Evolutionary conservation across 2,888 invertebrate genomes (phyloP), one percentile per base, ranked within the genome.

Genomic region (Conchocele bisecta): DNA sequence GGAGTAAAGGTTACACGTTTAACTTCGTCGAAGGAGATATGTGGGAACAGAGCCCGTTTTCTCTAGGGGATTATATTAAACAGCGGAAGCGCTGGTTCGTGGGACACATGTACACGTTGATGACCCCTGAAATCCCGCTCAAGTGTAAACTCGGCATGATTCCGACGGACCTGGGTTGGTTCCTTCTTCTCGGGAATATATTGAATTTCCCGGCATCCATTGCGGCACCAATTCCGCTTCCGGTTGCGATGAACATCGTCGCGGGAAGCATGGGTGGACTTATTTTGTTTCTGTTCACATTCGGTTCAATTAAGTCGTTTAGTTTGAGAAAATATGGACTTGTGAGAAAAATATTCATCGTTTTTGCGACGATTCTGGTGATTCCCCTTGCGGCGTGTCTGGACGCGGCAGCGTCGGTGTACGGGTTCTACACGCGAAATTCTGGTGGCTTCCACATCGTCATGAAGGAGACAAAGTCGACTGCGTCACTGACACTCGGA

Each of bases 11-110:
- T 0, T 78, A 69, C 37, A 75, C 31, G 20, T 80, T 80, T 44
- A 71, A 70, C 44, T 80, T 75, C 51, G 77, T 80, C 1, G 80
- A 77, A 26, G 80, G 80, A 15, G 77, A 73, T 35, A 80, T 80
- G 80, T 75, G 68, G 69, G 80, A 80, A 42, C 75, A 78, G 44
- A 78, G 77, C 44, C 75, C 80, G 29, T 80, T 80, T 42, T 67
- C 70, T 11, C 33, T 77, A 11, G 54, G 59, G 24, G 80, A 80
- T 66, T 80, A 75, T 28, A 56, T 80, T 6, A 75, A 73, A 56
- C 80, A 80, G 53, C 51, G 80, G 24, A 75, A 75, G 50, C 37
- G 80, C 41, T 80, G 81, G 81, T 75, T 81, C 57, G 59, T 78
- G 13, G 81, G 81, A 7, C 78, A 78, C 41, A 41, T 78, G 63